phyloP scores from a whole-genome alignment of 2,888 invertebrate genomes.

The Alloplasta piceator region DNA sequence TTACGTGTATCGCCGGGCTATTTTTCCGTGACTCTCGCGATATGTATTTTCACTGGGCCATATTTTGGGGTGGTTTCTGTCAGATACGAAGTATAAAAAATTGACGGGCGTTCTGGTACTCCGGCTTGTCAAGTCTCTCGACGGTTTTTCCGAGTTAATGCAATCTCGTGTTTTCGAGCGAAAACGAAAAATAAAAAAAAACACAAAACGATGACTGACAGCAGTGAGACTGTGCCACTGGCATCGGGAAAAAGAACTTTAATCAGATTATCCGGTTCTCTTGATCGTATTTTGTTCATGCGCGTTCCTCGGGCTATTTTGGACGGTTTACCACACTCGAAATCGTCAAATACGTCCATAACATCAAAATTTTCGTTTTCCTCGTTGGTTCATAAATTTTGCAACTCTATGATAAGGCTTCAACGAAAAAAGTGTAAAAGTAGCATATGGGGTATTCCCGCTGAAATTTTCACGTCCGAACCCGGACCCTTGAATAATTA shows the following conservation, averaged over 20 bases:
- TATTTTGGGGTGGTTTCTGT: slow-evolving; percentile 23
- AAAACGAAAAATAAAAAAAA: not conserved
- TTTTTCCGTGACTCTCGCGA: slow-evolving; percentile 24
- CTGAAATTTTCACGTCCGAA: no score
- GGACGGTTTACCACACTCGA: slow-evolving; percentile 19
- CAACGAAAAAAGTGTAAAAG: no score
- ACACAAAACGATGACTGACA: slow-evolving; percentile 49
- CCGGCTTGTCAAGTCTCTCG: slow-evolving; percentile 55
- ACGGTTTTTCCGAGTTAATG: slow-evolving; percentile 65
- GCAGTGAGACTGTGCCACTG: slow-evolving; percentile 47
- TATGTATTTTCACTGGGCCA: not conserved
- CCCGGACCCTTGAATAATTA: no score
- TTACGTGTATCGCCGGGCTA: no score
- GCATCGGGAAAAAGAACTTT: slow-evolving; percentile 49
- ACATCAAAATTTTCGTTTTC: slow-evolving; percentile 36
- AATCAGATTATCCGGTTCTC: slow-evolving; percentile 56
- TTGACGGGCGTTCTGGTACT: slow-evolving; percentile 49
- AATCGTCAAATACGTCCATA: slow-evolving; percentile 42
- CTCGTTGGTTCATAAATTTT: slow-evolving; percentile 30
- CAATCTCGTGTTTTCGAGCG: slow-evolving; percentile 66
- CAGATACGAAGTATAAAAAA: slow-evolving; percentile 42
- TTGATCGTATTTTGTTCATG: slow-evolving; percentile 28
- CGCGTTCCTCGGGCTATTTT: slow-evolving; percentile 11
- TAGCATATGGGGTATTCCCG: no score
- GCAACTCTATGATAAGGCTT: slow-evolving; percentile 15